Conservation (phyloP, 2,113 vertebrate genomes). For the Catagonus wagneri region DNA sequence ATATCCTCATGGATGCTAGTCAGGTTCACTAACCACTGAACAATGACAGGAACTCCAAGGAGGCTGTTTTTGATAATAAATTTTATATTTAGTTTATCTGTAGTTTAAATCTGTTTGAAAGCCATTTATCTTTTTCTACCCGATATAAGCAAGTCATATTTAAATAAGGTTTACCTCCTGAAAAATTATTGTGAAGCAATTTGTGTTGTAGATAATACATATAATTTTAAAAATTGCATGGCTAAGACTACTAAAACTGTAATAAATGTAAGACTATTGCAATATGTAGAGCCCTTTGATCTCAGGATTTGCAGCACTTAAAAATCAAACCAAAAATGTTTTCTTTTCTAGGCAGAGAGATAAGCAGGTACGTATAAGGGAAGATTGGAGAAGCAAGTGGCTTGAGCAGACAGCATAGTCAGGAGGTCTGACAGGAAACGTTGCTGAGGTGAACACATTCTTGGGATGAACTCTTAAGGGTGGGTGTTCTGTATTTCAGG, state of each 20-base stretch:
- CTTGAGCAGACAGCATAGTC: neutral
- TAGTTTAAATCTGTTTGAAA: neutral
- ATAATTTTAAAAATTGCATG: neutral
- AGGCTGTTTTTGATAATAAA: neutral
- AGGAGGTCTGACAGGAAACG: neutral
- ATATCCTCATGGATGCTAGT: no score
- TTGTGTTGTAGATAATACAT: neutral
- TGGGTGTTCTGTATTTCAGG: neutral
- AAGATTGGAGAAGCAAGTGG: neutral
- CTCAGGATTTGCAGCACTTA: neutral
- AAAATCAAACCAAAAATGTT: neutral
- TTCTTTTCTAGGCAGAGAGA: neutral
- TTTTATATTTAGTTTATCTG: neutral
- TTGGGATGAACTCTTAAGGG: neutral
- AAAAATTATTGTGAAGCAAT: neutral
- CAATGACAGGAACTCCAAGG: no score
- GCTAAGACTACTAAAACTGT: neutral
- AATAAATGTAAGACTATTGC: neutral
- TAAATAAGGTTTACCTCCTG: neutral
- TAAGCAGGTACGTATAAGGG: neutral
- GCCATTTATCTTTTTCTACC: neutral
- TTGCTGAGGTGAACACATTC: neutral
- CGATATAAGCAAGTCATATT: neutral
- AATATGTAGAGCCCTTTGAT: neutral
- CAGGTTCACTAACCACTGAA: no score